These are phyloP conservation scores for Parnassius smintheus DNA, from an alignment of 2,888 invertebrate genomes.

Conservation along the genomic window DNA sequence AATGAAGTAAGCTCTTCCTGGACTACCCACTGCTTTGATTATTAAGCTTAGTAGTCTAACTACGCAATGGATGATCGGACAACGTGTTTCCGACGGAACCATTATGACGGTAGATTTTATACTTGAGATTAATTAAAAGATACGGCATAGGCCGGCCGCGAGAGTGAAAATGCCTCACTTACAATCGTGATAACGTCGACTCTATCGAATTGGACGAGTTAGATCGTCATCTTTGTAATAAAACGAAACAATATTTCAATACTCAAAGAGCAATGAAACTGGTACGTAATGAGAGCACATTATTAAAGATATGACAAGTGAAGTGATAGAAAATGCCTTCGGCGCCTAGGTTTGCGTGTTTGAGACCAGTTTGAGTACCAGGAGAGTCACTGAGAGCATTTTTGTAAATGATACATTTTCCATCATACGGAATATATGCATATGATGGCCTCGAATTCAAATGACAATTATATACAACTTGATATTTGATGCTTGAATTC, in stretches of 20 bases:
- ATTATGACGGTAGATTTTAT: conserved; percentile 68
- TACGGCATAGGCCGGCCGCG: conserved; percentile 51
- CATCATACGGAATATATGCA: conserved; percentile 57
- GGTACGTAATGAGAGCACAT: conserved; percentile 37
- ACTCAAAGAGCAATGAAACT: conserved; percentile 53
- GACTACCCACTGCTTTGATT: conserved; percentile 35
- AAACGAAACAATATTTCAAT: conserved; percentile 31
- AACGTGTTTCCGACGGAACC: conserved; percentile 56
- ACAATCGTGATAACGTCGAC: conserved; percentile 45
- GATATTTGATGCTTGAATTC: conserved; percentile 17
- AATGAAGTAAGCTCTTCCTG: conserved; percentile 27
- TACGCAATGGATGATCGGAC: conserved; percentile 48
- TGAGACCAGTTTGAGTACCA: conserved; percentile 67
- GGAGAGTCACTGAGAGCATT: conserved; percentile 62
- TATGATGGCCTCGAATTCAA: conserved; percentile 27
- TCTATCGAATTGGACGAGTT: conserved; percentile 41
- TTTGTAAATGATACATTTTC: conserved; percentile 70
- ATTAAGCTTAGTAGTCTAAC: conserved; percentile 37
- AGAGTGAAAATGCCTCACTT: conserved; percentile 68
- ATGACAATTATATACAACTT: conserved; percentile 4
- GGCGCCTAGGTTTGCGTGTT: conserved; percentile 71
- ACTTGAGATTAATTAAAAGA: conserved; percentile 78
- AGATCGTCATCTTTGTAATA: conserved; percentile 38
- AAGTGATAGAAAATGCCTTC: conserved; percentile 61
- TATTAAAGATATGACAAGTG: conserved; percentile 59